Conservation (phyloP, 2,888 invertebrate species). For the Agrotis ipsilon region DNA sequence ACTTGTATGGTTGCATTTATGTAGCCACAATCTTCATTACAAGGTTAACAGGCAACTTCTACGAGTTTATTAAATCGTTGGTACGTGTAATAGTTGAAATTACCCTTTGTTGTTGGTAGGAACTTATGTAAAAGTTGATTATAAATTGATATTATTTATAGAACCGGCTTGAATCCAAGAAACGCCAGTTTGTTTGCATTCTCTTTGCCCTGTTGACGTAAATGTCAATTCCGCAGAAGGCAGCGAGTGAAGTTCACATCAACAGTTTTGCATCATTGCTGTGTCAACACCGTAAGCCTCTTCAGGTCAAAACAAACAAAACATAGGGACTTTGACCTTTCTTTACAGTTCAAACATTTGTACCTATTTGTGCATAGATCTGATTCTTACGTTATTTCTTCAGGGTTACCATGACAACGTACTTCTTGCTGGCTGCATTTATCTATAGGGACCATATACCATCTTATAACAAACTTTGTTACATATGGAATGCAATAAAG, state of each 20-base stretch:
- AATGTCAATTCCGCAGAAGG: constrained; percentile 69
- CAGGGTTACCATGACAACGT: too few species aligned
- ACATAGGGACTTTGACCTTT: constrained; percentile 51
- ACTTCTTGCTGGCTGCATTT: too few species aligned
- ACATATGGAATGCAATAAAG: too few species aligned
- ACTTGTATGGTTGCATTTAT: too few species aligned
- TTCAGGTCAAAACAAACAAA: constrained; percentile 43
- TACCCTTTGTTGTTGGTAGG: not conserved
- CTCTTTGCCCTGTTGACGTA: constrained; percentile 68
- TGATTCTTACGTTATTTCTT: too few species aligned
- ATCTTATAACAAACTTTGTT: too few species aligned
- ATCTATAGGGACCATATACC: too few species aligned
- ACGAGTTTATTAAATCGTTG: not conserved
- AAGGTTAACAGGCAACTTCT: constrained; percentile 15
- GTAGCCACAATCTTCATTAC: constrained; percentile 1
- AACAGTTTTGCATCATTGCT: constrained; percentile 63
- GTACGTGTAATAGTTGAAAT: not conserved
- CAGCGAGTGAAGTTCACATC: constrained; percentile 63
- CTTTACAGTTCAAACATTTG: constrained; percentile 8
- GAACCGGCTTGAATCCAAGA: constrained; percentile 44
- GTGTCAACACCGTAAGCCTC: constrained; percentile 68
- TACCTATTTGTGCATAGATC: not conserved
- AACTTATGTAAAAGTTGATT: not conserved
- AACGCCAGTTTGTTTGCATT: constrained; percentile 70
- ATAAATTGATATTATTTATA: not conserved